Evolutionary conservation across 2,797 vertebrate genomes (phyloP).

Genomic region (Lacerta bilineata): DNA sequence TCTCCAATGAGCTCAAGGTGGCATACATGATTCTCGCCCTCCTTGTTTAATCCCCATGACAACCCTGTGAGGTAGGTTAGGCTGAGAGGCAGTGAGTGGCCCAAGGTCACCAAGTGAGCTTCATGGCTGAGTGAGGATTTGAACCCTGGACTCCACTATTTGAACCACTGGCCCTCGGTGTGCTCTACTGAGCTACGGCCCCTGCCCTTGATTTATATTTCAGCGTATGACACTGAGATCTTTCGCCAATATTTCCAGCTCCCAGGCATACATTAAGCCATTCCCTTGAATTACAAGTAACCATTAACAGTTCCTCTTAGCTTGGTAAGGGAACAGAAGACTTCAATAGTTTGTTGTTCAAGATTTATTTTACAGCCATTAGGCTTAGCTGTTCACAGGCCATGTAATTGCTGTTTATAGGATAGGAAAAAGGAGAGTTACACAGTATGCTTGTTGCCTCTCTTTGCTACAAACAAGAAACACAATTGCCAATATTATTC

Average conservation of each 20-base stretch:
- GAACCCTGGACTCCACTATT: no score
- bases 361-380: constrained; percentile 36
- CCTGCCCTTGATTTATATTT: background rate
- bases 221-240: background rate
- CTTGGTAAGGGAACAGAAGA: background rate
- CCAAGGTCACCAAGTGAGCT: no score
- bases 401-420: constrained; percentile 33
- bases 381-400: constrained; percentile 11
- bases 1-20: no score
- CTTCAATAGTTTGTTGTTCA: constrained; percentile 37
- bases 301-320: constrained; percentile 2
- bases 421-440: constrained; percentile 18
- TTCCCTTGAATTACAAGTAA: constrained; percentile 18
- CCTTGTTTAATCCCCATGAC: no score
- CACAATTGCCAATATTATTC: constrained; percentile 3
- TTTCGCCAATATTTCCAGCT: background rate
- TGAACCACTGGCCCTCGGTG: no score
- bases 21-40: no score
- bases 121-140: no score
- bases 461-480: constrained; percentile 8
- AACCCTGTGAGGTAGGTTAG: no score
- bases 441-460: background rate
- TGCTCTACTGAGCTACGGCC: background rate
- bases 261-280: constrained; percentile 2
- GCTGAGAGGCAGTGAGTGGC: no score